These are phyloP conservation scores for Oikopleura albicans DNA, from an alignment of 23 tunicate species.

Conservation along the genomic window DNA sequence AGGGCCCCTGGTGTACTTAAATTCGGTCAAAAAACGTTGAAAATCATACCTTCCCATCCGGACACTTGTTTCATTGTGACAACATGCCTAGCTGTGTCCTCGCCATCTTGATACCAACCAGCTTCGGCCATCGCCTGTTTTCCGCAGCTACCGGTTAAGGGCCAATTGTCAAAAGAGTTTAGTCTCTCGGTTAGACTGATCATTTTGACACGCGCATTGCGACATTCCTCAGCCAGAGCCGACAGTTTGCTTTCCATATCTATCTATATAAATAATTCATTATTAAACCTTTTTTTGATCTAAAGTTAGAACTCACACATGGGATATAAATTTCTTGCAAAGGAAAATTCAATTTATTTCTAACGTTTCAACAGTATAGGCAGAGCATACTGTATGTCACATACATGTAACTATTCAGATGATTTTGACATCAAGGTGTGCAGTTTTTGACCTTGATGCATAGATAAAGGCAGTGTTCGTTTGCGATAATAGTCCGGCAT, in stretches of 20 bases:
- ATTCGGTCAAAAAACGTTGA: no score
- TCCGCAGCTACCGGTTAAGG: not conserved
- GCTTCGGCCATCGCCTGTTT: conserved; percentile 27
- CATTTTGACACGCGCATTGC: not conserved
- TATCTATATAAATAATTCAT: no score
- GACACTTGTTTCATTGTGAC: not conserved
- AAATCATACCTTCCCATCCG: not conserved
- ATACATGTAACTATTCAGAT: no score
- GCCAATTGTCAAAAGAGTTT: not conserved
- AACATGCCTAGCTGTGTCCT: not conserved
- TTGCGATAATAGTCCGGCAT: conserved; percentile 32
- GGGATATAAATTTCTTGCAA: no score
- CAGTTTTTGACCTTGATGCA: conserved; percentile 31
- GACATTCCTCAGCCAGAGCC: not conserved
- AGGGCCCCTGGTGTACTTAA: no score
- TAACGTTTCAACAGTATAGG: no score
- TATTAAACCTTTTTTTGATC: no score
- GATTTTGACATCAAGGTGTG: not conserved
- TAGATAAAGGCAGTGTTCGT: conserved; percentile 37
- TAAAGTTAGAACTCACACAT: no score
- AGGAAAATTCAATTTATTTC: no score
- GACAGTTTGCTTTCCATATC: not conserved
- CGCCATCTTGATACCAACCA: conserved; percentile 72
- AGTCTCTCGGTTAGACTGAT: not conserved
- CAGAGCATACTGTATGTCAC: no score